Conservation (phyloP, 2,113 vertebrate genomes). For the Rattus norvegicus region GRCr8 NC_086019.1:162012501-162013000, state of each 20-base stretch:
- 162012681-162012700: neutral
- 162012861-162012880: neutral
- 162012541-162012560: neutral
- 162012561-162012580: neutral
- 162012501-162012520: neutral
- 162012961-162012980: neutral
- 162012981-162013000: neutral
- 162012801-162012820: neutral
- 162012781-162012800: neutral
- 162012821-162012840: neutral
- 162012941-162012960: neutral
- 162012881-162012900: neutral
- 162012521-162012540: neutral
- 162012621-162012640: slow-evolving; percentile 26
- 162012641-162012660: slow-evolving; percentile 36
- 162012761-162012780: neutral
- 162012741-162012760: neutral
- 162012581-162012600: neutral
- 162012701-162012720: slow-evolving; percentile 25
- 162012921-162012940: neutral
- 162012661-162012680: slow-evolving; percentile 6
- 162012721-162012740: neutral
- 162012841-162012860: neutral
- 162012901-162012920: neutral
- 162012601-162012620: neutral